Base-by-base conservation (phyloP, 1,140 invertebrate genomes). In the Teleopsis dalmanni region DNA sequence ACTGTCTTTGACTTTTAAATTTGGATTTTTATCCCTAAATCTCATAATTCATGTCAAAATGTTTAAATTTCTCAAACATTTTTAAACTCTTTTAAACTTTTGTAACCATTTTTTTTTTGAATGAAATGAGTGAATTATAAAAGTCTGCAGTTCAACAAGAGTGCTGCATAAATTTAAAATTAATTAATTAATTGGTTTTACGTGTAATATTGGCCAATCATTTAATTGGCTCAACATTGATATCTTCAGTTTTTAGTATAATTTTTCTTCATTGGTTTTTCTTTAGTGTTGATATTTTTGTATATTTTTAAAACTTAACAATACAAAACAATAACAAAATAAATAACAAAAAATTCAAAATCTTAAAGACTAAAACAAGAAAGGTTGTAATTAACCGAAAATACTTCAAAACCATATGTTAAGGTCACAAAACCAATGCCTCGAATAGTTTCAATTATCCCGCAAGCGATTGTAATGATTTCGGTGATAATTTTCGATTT, bases 401-500 rank as follows among this genome's bases (percentile, higher is more conserved):
- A 10, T 29, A 29, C 18, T 27, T 29, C 16, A 40, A 40, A 40
- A 22, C 16, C 10, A 40, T 23, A n/a, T n/a, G n/a, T n/a, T n/a
- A n/a, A n/a, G 10, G 10, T 8, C 21, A 42, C 9, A 13, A 43
- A 0, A 31, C 13, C 9, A 14, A 42, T 21, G 22, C 6, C 5
- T 38, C 36, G 5, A 10, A 16, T 16, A 8, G 10, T 7, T 11
- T 8, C 3, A 22, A 25, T 58, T 44, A 68, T 1, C 65, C 65
- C 5, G 64, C 60, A 37, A 68, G 47, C n/a, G 65, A 68, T 33
- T 59, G 43, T 7, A 68, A 52, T 0, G 61, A 55, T 51, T 65
- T 65, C 19, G 62, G 60, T 3, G 61, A 57, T n/a, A 68, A 50
- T 46, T 68, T 68, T 33, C 65, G 64, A 25, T 65, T 55, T 45